Percentiles rank a stretch among this genome's conserved stretches.
Evolutionary conservation across 2,797 vertebrate genomes (phyloP).

Genomic region (Malurus leucopterus): DNA sequence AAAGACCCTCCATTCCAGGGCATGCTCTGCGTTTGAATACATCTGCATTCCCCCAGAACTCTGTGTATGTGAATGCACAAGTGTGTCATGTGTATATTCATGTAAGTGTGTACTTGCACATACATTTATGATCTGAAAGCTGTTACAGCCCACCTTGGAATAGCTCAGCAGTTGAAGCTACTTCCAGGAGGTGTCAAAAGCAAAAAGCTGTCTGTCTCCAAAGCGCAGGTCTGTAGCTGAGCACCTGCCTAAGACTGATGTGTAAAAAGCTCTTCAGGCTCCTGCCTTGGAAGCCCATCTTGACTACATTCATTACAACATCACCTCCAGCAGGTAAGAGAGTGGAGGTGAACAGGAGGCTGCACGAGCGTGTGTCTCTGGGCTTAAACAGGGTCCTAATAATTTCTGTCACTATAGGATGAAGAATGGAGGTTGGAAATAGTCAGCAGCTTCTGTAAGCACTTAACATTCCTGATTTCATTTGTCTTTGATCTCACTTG

Average conservation of each 20-base stretch:
- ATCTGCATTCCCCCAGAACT: not conserved
- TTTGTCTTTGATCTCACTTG: conserved; percentile 59
- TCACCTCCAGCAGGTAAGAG: not conserved
- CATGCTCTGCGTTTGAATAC: not conserved
- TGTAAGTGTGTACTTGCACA: not conserved
- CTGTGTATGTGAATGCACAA: not conserved
- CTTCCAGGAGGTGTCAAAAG: not conserved
- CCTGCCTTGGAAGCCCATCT: not conserved
- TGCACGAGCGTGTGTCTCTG: rapidly evolving
- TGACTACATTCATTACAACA: rapidly evolving
- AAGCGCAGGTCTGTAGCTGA: not conserved
- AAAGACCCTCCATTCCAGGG: not conserved
- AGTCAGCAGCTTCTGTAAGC: conserved; percentile 49
- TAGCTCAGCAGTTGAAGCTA: not conserved
- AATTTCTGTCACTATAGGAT: not conserved
- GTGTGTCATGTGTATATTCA: not conserved
- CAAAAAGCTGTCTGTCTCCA: not conserved
- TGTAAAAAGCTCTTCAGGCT: not conserved
- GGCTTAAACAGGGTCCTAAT: not conserved
- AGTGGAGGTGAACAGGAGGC: not conserved
- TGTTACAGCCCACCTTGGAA: not conserved
- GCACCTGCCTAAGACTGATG: not conserved
- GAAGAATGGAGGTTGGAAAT: conserved; percentile 4
- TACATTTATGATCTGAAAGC: not conserved
- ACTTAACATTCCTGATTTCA: conserved; percentile 51